These are phyloP conservation scores for Ips nitidus DNA, from an alignment of 1,140 invertebrate genomes.

Conservation along the genomic window DNA sequence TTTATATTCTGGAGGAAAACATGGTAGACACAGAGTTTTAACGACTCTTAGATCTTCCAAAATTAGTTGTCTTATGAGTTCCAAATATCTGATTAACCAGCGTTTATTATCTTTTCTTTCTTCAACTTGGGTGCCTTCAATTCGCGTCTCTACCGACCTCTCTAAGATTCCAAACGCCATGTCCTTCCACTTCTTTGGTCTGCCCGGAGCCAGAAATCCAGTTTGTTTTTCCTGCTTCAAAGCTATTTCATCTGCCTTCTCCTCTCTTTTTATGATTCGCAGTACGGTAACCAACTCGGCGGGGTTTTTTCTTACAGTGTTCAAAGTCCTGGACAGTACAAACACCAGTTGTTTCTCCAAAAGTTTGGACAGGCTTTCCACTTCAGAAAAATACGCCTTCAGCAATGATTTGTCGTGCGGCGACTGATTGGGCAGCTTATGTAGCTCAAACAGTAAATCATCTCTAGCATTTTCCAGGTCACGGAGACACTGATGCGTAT, in stretches of 20 bases:
- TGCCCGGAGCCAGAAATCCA: conserved; percentile 88
- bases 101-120: conserved; percentile 89
- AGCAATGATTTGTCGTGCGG: conserved; percentile 87
- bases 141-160: conserved; percentile 78
- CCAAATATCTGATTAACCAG: conserved; percentile 83
- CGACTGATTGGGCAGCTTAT: conserved; percentile 90
- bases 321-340: conserved; percentile 86
- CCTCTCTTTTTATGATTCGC: conserved; percentile 95
- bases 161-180: conserved; percentile 85
- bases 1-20: conserved; percentile 94
- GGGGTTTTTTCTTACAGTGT: conserved; percentile 93
- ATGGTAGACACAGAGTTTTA: conserved; percentile 88
- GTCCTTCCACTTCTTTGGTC: conserved; percentile 90
- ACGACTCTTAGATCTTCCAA: conserved; percentile 91
- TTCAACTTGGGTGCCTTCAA: conserved; percentile 91
- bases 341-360: conserved; percentile 90
- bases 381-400: conserved; percentile 95
- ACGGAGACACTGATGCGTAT: conserved; percentile 89
- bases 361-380: conserved; percentile 86
- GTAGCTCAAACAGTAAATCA: conserved; percentile 91
- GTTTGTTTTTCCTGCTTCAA: conserved; percentile 75
- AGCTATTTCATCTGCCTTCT: conserved; percentile 84
- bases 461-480: conserved; percentile 96
- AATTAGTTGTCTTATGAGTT: conserved; percentile 81
- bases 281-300: conserved; percentile 95